These are phyloP conservation scores for Paradoxurus hermaphroditus DNA, from an alignment of 2,113 vertebrate species.

Conservation along the genomic window DNA sequence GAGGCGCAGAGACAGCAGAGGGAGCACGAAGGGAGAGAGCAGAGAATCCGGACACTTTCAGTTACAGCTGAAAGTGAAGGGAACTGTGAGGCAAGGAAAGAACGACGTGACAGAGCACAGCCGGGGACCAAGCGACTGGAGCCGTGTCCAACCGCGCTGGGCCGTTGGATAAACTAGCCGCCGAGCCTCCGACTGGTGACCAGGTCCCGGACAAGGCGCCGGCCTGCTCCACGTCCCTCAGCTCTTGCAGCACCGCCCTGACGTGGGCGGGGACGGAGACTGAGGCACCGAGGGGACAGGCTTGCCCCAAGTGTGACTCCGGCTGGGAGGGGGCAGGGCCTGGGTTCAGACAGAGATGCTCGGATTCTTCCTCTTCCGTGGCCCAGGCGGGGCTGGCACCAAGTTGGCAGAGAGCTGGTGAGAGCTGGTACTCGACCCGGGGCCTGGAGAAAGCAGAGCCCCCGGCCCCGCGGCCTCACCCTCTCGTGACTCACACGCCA, in stretches of 20 bases:
- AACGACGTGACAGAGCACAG: fast-evolving
- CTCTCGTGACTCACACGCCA: neutral
- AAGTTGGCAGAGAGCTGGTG: neutral
- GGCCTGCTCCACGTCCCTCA: fast-evolving
- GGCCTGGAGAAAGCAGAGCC: neutral
- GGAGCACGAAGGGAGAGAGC: too few relatives aligned
- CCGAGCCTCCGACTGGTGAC: fast-evolving
- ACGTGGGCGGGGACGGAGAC: neutral
- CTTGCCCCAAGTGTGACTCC: neutral
- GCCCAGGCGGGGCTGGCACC: neutral
- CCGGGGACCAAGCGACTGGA: neutral
- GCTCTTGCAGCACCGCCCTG: neutral
- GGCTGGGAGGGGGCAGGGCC: neutral
- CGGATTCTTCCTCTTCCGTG: neutral
- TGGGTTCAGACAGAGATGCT: neutral
- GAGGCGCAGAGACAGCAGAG: neutral
- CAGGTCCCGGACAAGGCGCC: fast-evolving
- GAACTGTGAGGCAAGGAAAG: neutral
- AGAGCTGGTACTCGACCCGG: neutral
- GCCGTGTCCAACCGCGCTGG: neutral
- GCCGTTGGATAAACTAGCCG: neutral
- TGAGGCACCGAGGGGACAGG: neutral
- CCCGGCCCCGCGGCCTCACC: neutral
- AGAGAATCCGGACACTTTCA: too few relatives aligned
- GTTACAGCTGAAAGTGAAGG: neutral